A percentile compares a stretch with the other conserved stretches of the same genome.
Conservation (phyloP, 2,113 vertebrate genomes). For the Scopus umbretta region DNA sequence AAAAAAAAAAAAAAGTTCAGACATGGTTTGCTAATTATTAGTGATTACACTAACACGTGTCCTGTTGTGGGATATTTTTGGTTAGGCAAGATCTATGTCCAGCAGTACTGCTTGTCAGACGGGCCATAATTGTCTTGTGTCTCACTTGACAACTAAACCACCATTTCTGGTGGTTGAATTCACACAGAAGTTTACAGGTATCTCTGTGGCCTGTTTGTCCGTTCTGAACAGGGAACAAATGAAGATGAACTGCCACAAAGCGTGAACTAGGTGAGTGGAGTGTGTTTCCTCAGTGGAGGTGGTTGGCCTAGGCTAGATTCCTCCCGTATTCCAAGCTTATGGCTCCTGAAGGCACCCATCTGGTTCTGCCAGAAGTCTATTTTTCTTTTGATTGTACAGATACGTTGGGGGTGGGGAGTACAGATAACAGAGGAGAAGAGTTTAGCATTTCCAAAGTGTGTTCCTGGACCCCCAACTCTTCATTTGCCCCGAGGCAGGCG, state of each 20-base stretch:
- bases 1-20: background rate
- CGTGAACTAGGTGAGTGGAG: rapidly evolving
- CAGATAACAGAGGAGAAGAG: background rate
- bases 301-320: background rate
- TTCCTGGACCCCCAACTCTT: background rate
- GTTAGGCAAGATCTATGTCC: background rate
- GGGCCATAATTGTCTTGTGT: background rate
- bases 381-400: background rate
- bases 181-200: background rate
- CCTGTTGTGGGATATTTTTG: background rate
- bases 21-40: background rate
- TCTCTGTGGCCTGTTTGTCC: background rate
- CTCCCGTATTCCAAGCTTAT: background rate
- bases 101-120: background rate
- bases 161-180: background rate
- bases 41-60: background rate
- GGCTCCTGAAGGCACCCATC: background rate
- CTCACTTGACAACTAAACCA: background rate
- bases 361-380: background rate
- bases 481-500: background rate
- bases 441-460: background rate
- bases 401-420: background rate
- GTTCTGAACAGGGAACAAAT: background rate
- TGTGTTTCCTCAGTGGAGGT: background rate
- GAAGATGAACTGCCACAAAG: background rate